Conservation (phyloP, 1,140 invertebrate species). For the Penaeus japonicus region DNA sequence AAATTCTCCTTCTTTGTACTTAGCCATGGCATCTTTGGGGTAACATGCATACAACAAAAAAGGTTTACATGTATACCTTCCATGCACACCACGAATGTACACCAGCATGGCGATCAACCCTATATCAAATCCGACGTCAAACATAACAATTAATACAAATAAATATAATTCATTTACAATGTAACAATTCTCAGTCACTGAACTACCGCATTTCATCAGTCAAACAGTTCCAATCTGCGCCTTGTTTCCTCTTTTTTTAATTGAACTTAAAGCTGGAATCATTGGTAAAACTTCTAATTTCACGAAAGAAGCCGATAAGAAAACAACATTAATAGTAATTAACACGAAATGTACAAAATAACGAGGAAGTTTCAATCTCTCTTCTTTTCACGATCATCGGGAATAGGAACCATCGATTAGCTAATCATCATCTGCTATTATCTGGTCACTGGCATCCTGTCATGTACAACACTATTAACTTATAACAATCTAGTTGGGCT, state of each 20-base stretch:
- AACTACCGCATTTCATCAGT: constrained; percentile 40
- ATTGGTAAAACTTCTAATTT: constrained; percentile 46
- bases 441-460: constrained; percentile 29
- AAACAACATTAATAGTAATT: constrained; percentile 38
- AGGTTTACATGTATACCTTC: not conserved
- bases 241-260: constrained; percentile 23
- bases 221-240: constrained; percentile 38
- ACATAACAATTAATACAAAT: constrained; percentile 57
- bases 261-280: constrained; percentile 54
- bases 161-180: constrained; percentile 56
- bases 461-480: constrained; percentile 3
- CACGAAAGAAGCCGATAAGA: constrained; percentile 38
- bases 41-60: constrained; percentile 34
- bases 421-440: not conserved
- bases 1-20: constrained; percentile 49
- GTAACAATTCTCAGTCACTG: constrained; percentile 54
- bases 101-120: constrained; percentile 28
- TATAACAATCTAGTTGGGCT: constrained; percentile 34
- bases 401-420: not conserved
- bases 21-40: constrained; percentile 30
- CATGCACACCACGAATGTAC: constrained; percentile 17
- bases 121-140: constrained; percentile 47
- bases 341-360: constrained; percentile 24
- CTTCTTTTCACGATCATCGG: no score
- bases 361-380: not conserved